Base-by-base conservation (phyloP, 2,888 invertebrate genomes). In the Clunio marinus region DNA sequence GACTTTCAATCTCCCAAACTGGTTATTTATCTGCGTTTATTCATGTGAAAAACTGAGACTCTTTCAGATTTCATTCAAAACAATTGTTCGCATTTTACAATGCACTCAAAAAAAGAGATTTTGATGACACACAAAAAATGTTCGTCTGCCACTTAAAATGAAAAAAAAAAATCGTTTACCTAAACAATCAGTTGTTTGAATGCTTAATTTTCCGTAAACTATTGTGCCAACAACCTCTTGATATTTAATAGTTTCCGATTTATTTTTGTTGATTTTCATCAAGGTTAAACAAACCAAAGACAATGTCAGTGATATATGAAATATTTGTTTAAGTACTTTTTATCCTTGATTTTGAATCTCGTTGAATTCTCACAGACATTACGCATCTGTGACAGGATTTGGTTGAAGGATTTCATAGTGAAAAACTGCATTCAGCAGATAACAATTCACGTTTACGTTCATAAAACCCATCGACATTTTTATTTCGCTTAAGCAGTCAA, bases 301-400 rank as follows among this genome's bases (percentile, higher is more conserved):
- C n/a, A n/a, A n/a, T n/a, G n/a, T n/a, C n/a, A n/a, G n/a, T n/a
- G n/a, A n/a, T n/a, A n/a, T n/a, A n/a, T n/a, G n/a, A n/a, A n/a
- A n/a, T n/a, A n/a, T n/a, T n/a, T n/a, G n/a, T n/a, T n/a, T n/a
- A n/a, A n/a, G n/a, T n/a, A n/a, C n/a, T 32, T 32, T 32, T 4
- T 32, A 4, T 32, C 5, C 4, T 7, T 32, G 32, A 32, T 32
- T 7, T 7, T 32, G 51, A 51, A 4, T 17, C 20, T 41, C 41
- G 3, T 41, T 17, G 51, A 51, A 17, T n/a, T n/a, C n/a, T n/a
- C n/a, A n/a, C n/a, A n/a, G n/a, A n/a, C n/a, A n/a, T n/a, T n/a
- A 25, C 46, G 37, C 63, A 63, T 63, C 63, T 63, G 63, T 46
- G 63, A 63, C 63, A 45, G 46, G 46, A 28, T 27, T 27, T 22